Conservation (phyloP, 2,113 vertebrate genomes). For the Salvelinus namaycush region DNA sequence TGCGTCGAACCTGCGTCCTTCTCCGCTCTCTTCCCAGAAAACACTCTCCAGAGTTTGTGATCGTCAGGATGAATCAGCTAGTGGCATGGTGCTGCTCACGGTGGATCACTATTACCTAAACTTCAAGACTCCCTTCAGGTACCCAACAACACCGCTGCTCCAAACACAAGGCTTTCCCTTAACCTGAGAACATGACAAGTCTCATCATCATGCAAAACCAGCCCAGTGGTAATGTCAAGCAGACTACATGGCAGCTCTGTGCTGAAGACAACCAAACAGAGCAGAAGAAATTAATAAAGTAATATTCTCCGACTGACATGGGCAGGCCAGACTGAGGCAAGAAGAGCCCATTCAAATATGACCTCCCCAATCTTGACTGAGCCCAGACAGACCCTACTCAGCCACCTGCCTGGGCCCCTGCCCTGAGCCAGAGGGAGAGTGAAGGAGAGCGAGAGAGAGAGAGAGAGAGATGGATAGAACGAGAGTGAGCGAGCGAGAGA, state of each 20-base stretch:
- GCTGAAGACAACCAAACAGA: conserved; percentile 5
- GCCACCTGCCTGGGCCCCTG: conserved; percentile 56
- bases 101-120: conserved; percentile 51
- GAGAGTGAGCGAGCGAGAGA: neutral
- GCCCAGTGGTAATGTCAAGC: neutral
- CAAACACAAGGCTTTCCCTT: conserved; percentile 8
- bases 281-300: conserved; percentile 41
- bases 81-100: conserved; percentile 33
- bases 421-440: neutral
- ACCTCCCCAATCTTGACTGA: conserved; percentile 56
- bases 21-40: conserved; percentile 8
- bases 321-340: conserved; percentile 33
- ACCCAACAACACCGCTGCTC: conserved; percentile 42
- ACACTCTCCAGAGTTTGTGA: conserved; percentile 24
- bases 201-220: neutral
- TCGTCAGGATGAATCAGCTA: conserved; percentile 44
- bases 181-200: neutral
- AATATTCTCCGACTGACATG: conserved; percentile 43
- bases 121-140: conserved; percentile 54
- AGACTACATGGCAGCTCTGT: conserved; percentile 30
- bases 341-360: conserved; percentile 56
- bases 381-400: conserved; percentile 46
- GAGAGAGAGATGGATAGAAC: neutral
- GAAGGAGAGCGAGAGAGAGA: conserved; percentile 12
- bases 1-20: conserved; percentile 28